A percentile compares a stretch with the other conserved stretches of the same genome.
These are phyloP conservation scores for Excalfactoria chinensis DNA, from an alignment of 2,113 vertebrate species.

Conservation along the genomic window DNA sequence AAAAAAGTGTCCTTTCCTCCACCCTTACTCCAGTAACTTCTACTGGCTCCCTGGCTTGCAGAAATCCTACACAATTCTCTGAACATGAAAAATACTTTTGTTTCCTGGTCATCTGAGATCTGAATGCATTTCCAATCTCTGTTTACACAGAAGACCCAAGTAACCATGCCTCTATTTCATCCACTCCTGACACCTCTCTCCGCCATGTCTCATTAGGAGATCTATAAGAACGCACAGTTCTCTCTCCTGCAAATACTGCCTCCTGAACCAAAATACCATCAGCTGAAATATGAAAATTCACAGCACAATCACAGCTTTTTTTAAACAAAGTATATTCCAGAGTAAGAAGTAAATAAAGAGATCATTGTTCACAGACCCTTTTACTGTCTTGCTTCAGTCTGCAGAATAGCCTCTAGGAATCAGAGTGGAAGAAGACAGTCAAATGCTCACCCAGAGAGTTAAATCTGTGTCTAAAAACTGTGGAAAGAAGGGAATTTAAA, in stretches of 20 bases:
- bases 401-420: not conserved
- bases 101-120: not conserved
- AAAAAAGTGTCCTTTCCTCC: not conserved
- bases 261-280: not conserved
- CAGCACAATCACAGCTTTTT: not conserved
- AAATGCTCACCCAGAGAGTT: accelerated
- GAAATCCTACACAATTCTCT: not conserved
- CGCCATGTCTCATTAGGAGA: not conserved
- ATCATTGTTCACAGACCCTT: not conserved
- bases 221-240: not conserved
- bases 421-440: not conserved
- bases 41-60: not conserved
- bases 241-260: not conserved
- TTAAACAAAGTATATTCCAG: accelerated
- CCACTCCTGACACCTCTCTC: not conserved
- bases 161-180: not conserved
- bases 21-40: not conserved
- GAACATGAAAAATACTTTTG: not conserved
- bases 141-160: not conserved
- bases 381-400: not conserved
- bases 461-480: not conserved
- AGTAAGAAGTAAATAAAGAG: not conserved
- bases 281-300: not conserved
- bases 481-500: not conserved
- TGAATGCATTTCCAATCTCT: not conserved